Evolutionary conservation across 2,888 invertebrate genomes (phyloP).

Genomic region (Cataglyphis rosenhaueri): DNA sequence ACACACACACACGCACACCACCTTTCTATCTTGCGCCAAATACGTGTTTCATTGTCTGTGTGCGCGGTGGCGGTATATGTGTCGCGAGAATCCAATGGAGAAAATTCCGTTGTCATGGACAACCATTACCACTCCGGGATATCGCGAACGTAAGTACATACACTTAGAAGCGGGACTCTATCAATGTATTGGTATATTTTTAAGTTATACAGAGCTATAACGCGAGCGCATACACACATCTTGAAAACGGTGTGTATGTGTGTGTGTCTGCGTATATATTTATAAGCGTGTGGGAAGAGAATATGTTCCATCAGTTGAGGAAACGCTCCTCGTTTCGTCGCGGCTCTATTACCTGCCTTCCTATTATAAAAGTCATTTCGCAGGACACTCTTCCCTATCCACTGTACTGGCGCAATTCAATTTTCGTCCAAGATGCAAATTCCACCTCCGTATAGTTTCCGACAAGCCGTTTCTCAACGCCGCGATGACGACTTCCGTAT

Average conservation of each 20-base stretch:
- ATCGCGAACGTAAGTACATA: conserved; percentile 22
- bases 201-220: background rate
- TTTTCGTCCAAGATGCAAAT: conserved; percentile 83
- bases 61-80: conserved; percentile 44
- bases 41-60: conserved; percentile 41
- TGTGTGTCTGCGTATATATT: too few species aligned
- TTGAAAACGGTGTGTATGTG: background rate
- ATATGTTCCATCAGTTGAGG: conserved; percentile 54
- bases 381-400: conserved; percentile 76
- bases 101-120: conserved; percentile 70
- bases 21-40: conserved; percentile 2
- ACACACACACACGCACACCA: conserved; percentile 39
- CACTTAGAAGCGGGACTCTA: conserved; percentile 35
- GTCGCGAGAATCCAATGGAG: conserved; percentile 52
- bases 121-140: conserved; percentile 55
- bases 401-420: conserved; percentile 81
- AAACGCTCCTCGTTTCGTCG: conserved; percentile 68
- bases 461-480: conserved; percentile 55
- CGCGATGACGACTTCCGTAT: conserved; percentile 59
- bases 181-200: background rate
- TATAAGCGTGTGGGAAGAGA: background rate
- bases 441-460: conserved; percentile 67
- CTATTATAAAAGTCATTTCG: conserved; percentile 83
- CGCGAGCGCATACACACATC: background rate
- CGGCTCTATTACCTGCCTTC: conserved; percentile 73